Percentiles rank a stretch among this genome's conserved stretches.
Evolutionary conservation across 2,888 invertebrate species (phyloP).

Genomic region (Bellardia bayeri): DNA sequence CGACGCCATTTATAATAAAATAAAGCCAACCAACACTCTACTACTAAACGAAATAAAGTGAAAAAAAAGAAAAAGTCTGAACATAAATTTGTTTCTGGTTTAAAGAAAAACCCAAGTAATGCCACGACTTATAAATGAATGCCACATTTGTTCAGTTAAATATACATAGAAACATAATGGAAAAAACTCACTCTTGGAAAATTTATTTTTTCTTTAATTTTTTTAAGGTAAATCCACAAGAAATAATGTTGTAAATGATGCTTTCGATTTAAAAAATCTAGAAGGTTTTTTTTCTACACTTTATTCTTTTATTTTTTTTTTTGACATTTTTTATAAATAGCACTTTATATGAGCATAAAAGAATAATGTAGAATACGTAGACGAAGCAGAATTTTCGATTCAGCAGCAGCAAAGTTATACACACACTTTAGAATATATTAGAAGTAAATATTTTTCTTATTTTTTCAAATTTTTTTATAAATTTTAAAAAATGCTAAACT

Average conservation of each 20-base stretch:
- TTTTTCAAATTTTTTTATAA: background rate
- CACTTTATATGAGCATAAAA: conserved; percentile 66
- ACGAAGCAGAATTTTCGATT: background rate
- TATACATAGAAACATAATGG: background rate
- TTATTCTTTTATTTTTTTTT: conserved; percentile 70
- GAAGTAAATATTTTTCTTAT: background rate
- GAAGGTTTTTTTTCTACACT: background rate
- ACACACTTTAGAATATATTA: conserved; percentile 31
- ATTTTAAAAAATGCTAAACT: background rate
- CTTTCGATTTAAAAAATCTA: too few species aligned
- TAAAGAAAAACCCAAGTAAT: conserved; percentile 35
- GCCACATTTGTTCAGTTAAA: conserved; percentile 43
- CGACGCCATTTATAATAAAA: conserved; percentile 65
- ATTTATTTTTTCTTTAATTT: conserved; percentile 27
- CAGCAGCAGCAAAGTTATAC: conserved; percentile 65
- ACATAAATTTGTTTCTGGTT: background rate
- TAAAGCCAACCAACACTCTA: conserved; percentile 37
- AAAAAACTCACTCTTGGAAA: conserved; percentile 39
- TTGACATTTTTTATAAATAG: conserved; percentile 75
- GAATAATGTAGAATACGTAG: conserved; percentile 40
- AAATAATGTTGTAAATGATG: background rate
- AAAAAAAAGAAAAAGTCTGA: conserved; percentile 38
- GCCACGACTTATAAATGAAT: conserved; percentile 43
- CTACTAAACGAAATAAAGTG: background rate
- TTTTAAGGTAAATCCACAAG: background rate